These are phyloP conservation scores for Capitella teleta DNA, from an alignment of 1,140 invertebrate genomes.

Conservation along the genomic window DNA sequence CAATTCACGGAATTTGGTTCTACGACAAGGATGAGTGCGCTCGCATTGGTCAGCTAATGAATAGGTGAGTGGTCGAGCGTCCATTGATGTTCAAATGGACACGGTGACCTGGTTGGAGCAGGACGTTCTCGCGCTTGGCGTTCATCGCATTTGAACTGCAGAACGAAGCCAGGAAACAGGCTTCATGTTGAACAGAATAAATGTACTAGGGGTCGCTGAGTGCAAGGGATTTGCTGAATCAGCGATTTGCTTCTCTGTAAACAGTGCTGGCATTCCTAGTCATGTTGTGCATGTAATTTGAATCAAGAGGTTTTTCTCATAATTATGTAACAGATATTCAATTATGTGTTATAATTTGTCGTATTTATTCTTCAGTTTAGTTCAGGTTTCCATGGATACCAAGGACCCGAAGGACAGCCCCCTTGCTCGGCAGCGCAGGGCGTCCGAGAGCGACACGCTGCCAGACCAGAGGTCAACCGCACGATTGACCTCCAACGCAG, in stretches of 20 bases:
- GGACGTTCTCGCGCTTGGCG: background rate
- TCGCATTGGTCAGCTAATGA: conserved; percentile 49
- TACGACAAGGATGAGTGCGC: conserved; percentile 79
- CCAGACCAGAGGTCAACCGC: background rate
- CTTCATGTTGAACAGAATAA: too few species aligned
- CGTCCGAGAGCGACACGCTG: conserved; percentile 21
- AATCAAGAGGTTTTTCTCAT: too few species aligned
- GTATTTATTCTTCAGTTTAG: conserved; percentile 14
- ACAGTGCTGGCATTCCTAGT: too few species aligned
- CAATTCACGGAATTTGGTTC: conserved; percentile 78
- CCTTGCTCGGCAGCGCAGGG: conserved; percentile 15
- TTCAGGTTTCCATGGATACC: conserved; percentile 19
- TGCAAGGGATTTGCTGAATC: too few species aligned
- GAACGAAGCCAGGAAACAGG: too few species aligned
- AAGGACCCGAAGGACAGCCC: too few species aligned
- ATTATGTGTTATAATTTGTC: background rate
- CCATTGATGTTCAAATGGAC: too few species aligned
- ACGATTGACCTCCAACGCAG: background rate
- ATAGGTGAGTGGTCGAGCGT: conserved; percentile 25
- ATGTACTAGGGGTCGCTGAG: too few species aligned
- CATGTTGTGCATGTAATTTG: too few species aligned
- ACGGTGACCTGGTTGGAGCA: background rate
- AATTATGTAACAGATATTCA: too few species aligned
- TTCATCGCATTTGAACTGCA: background rate
- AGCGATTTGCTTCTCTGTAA: too few species aligned